Conservation (phyloP, 2,888 invertebrate species). For the Carcina quercana region DNA sequence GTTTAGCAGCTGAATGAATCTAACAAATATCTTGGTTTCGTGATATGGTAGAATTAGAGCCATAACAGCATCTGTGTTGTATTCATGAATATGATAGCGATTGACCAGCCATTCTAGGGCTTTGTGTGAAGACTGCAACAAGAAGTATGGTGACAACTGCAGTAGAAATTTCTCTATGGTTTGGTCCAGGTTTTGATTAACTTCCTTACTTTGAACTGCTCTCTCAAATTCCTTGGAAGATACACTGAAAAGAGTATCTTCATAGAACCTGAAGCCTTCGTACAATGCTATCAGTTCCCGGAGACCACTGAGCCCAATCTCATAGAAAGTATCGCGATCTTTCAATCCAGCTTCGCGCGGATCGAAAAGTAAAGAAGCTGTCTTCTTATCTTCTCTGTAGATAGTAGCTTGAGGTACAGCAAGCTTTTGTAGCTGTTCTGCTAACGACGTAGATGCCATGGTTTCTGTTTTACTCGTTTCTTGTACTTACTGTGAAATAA, state of each 20-base stretch:
- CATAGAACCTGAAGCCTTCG: conserved; percentile 81
- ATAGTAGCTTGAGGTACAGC: conserved; percentile 83
- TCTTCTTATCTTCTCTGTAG: conserved; percentile 78
- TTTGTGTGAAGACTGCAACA: conserved; percentile 88
- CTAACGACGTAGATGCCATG: conserved; percentile 80
- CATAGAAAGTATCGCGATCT: conserved; percentile 88
- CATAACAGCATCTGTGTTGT: conserved; percentile 88
- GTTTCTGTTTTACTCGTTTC: too few species aligned
- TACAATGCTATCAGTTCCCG: conserved; percentile 86
- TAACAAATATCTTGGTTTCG: conserved; percentile 91
- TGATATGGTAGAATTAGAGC: conserved; percentile 92
- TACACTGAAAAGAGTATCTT: conserved; percentile 83
- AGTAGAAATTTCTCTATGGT: conserved; percentile 86
- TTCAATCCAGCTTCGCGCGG: conserved; percentile 91
- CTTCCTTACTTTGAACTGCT: conserved; percentile 81
- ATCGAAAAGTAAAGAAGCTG: conserved; percentile 91
- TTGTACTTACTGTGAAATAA: too few species aligned
- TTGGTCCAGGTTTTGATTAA: conserved; percentile 84
- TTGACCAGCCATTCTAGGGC: conserved; percentile 96
- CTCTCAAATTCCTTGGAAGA: conserved; percentile 87
- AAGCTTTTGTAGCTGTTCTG: conserved; percentile 84
- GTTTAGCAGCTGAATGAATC: conserved; percentile 84
- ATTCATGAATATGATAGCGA: conserved; percentile 91
- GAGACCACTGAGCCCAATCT: conserved; percentile 90
- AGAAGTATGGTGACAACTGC: conserved; percentile 90